Evolutionary conservation across 2,797 vertebrate genomes (phyloP).

Genomic region (Mormyrus proboscirostris): DNA sequence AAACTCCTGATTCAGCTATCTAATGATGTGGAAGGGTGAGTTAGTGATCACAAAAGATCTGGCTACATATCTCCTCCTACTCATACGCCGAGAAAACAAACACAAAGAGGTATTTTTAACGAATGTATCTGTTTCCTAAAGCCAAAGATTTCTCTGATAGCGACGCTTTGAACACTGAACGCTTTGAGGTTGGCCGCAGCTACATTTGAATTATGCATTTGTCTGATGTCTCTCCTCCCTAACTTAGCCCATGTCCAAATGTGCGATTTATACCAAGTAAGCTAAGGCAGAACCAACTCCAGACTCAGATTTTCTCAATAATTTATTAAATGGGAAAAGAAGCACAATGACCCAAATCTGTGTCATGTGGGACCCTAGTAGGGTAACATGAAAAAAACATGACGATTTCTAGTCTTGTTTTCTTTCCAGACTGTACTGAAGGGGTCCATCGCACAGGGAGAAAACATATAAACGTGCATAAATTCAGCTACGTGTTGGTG

Average conservation of each 20-base stretch:
- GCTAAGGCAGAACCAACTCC: background rate
- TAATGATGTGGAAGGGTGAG: slow-evolving; percentile 5
- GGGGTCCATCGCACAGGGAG: background rate
- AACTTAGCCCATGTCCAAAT: background rate
- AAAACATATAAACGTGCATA: background rate
- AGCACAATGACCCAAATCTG: background rate
- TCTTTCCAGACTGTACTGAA: background rate
- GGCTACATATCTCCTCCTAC: background rate
- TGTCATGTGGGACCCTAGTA: background rate
- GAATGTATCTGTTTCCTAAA: background rate
- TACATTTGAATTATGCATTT: slow-evolving; percentile 5
- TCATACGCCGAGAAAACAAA: background rate
- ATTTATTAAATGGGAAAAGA: background rate
- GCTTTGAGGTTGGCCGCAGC: background rate
- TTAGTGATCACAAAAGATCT: background rate
- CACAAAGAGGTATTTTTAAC: background rate
- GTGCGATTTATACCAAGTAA: background rate
- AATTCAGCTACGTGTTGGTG: background rate
- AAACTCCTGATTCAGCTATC: background rate
- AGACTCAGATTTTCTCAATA: background rate
- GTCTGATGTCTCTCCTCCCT: background rate
- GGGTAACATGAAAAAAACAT: background rate
- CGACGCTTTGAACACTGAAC: background rate
- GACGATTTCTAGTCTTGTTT: background rate
- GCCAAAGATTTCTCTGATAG: background rate